Base-by-base conservation (phyloP, 2,888 invertebrate genomes). In the Diaphora mendica region DNA sequence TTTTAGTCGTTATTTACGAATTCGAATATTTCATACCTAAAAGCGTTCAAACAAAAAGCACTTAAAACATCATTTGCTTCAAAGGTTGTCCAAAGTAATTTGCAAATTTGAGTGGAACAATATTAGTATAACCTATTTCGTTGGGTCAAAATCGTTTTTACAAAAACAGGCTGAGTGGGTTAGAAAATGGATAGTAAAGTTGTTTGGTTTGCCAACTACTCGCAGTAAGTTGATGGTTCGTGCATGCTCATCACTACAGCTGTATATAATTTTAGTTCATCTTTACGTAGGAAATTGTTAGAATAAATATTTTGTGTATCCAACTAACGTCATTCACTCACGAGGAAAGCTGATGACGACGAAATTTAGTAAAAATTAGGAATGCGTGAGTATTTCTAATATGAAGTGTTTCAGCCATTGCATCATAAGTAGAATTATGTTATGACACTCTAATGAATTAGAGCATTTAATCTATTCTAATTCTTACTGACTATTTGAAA, bases 221-320 rank as follows among this genome's bases (percentile, higher is more conserved):
- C n/a, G 20, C 64, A 72, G 17, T 44, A 72, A 59, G 67, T 66
- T 64, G 70, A 77, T 39, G 59, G 70, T 20, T 70, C 77, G 42
- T 59, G 55, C 65, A 64, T 48, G 68, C 67, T 77, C 68, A 70
- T 76, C 77, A 74, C 70, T 64, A 39, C 62, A 71, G 68, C 67
- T 35, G 70, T 68, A 76, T 70, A 72, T 78, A 79, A 81, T 81
- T 78, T 77, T 81, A 79, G 83, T 78, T 55, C 30, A 76, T 76
- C 68, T 75, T 75, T 81, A 85, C 83, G 79, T 79, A 79, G 76
- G 73, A 72, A 77, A 67, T 55, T 59, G 71, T 48, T 44, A 75
- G 76, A 64, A 85, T 85, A 85, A 79, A 83, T 81, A 83, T 79
- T 83, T 78, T 77, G 76, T 72, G 65, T 70, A 35, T 71, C 68